Percentiles rank a stretch among this genome's conserved stretches.
phyloP scores from a whole-genome alignment of 2,888 invertebrate species.

The Limenitis arthemis region DNA sequence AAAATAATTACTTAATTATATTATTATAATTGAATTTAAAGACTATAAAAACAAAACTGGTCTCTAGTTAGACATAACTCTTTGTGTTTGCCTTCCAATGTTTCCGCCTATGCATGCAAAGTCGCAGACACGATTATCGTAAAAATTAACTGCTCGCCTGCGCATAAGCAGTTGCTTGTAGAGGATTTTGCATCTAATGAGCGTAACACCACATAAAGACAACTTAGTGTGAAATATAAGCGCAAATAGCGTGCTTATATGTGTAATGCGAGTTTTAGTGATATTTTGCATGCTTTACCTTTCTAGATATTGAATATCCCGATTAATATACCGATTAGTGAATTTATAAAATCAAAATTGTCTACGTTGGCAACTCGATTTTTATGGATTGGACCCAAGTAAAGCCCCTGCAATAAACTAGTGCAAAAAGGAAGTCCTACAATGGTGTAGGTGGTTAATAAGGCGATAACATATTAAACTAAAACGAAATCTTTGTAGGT shows the following conservation, averaged over 20 bases:
- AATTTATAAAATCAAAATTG: too few species aligned
- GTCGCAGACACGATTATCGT: slow-evolving; percentile 45
- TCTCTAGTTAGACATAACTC: slow-evolving; percentile 37
- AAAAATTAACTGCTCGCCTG: slow-evolving; percentile 49
- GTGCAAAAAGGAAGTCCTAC: too few species aligned
- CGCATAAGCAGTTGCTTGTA: slow-evolving; percentile 33
- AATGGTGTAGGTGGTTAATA: too few species aligned
- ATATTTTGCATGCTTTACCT: neutral
- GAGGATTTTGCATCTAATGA: slow-evolving; percentile 35
- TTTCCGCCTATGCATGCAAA: slow-evolving; percentile 43
- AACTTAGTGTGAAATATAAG: slow-evolving; percentile 9
- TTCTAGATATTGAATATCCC: neutral
- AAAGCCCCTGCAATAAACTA: too few species aligned
- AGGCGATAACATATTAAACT: too few species aligned
- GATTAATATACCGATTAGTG: too few species aligned
- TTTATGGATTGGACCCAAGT: too few species aligned
- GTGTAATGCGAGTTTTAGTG: slow-evolving; percentile 9
- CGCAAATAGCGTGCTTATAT: slow-evolving; percentile 4
- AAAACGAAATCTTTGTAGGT: too few species aligned
- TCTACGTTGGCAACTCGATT: too few species aligned
- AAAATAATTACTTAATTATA: too few species aligned
- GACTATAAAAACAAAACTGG: slow-evolving; percentile 35
- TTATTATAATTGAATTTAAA: too few species aligned
- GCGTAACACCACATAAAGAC: slow-evolving; percentile 28
- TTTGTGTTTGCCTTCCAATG: slow-evolving; percentile 35